A percentile compares a stretch with the other conserved stretches of the same genome.
These are phyloP conservation scores for Hirundichthys speculiger DNA, from an alignment of 2,113 vertebrate genomes.

Conservation along the genomic window DNA sequence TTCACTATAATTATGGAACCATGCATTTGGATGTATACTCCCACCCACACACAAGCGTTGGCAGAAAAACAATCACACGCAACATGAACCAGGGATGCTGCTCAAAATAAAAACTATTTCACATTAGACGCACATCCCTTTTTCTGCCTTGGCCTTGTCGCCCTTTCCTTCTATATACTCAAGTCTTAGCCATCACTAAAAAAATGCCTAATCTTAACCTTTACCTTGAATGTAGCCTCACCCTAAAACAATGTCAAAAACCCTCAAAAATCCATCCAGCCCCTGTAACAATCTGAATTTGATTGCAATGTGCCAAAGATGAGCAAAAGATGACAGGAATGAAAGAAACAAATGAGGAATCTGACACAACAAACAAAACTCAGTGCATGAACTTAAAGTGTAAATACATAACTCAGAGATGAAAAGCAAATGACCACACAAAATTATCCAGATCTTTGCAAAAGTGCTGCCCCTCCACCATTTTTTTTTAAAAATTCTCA, in stretches of 20 bases:
- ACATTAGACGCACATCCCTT: not conserved
- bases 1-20: slow-evolving; percentile 34
- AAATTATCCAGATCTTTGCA: not conserved
- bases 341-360: not conserved
- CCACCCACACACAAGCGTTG: not conserved
- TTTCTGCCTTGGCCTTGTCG: not conserved
- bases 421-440: not conserved
- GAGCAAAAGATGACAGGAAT: slow-evolving; percentile 12
- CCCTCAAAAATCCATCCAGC: too few relatives aligned
- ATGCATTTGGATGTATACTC: slow-evolving; percentile 15
- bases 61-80: not conserved
- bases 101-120: not conserved
- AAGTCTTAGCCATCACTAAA: too few relatives aligned
- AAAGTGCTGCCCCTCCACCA: not conserved
- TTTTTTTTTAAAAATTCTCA: not conserved
- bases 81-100: slow-evolving; percentile 3
- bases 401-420: not conserved
- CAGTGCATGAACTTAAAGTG: too few relatives aligned
- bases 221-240: too few relatives aligned
- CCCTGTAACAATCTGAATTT: too few relatives aligned
- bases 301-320: too few relatives aligned
- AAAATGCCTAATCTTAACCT: too few relatives aligned
- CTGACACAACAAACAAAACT: not conserved
- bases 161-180: too few relatives aligned
- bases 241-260: too few relatives aligned